These are phyloP conservation scores for Mungos mungo DNA, from an alignment of 2,113 vertebrate species.

Conservation along the genomic window DNA sequence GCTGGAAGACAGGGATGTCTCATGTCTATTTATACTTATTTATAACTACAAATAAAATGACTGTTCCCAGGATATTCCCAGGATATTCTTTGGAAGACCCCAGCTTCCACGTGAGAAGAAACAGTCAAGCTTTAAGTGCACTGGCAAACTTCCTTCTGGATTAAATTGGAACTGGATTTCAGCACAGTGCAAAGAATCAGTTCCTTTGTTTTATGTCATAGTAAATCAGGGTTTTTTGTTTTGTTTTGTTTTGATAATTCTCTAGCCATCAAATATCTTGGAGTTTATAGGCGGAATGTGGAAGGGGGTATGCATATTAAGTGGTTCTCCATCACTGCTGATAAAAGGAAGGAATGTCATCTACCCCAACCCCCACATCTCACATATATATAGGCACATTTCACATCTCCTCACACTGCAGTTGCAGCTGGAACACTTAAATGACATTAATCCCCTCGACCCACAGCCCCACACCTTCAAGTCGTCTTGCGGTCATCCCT, in stretches of 20 bases:
- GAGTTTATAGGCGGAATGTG: background rate
- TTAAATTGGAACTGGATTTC: background rate
- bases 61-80: background rate
- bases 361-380: fast-evolving
- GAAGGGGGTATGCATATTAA: background rate
- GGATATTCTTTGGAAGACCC: background rate
- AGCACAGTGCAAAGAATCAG: background rate
- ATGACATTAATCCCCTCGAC: background rate
- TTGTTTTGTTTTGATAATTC: background rate
- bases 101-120: background rate
- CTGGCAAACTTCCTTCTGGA: background rate
- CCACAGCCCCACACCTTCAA: background rate
- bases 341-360: background rate
- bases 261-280: background rate
- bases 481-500: background rate
- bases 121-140: background rate
- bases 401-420: fast-evolving
- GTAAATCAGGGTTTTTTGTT: background rate
- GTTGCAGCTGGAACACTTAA: background rate
- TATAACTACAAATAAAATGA: constrained; percentile 38
- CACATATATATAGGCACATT: background rate
- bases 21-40: constrained; percentile 68
- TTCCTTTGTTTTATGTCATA: background rate
- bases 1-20: background rate
- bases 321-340: background rate